Evolutionary conservation across 1,140 invertebrate genomes (phyloP), one percentile per base, ranked within the genome.

Genomic region (Pogonomyrmex californicus): DNA sequence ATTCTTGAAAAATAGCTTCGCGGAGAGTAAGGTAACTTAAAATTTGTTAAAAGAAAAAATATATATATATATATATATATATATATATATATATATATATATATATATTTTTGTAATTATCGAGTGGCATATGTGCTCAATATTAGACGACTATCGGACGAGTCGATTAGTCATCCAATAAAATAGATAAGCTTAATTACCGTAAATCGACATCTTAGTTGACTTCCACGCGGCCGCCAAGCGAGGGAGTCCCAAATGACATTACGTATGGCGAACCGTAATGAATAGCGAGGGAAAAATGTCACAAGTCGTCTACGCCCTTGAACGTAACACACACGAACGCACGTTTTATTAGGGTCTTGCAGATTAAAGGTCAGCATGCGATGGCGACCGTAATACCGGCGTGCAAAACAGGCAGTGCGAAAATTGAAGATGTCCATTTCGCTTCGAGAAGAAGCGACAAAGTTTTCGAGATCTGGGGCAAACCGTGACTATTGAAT

Each of bases 151-250:
- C n/a, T 66, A 47, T 47, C 14, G 41, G 23, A 73, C 60, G 49
- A 79, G 49, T 81, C 83, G 87, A 86, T 81, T 76, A 70, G 68
- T 76, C 82, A 68, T 75, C 62, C 85, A 86, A 86, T 90, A 89
- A 90, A 86, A 71, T 77, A 90, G 88, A 90, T 89, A 90, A 89
- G 76, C 76, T 86, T 89, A 90, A 90, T 90, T 90, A 90, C 88
- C 70, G 83, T 86, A 86, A 86, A 90, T 90, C 87, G 88, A 90
- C 75, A 81, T 89, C 63, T 85, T 17, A 68, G 54, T 12, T 85
- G 86, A 51, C 44, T 65, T 68, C 71, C 54, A 83, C 49, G 73
- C 54, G 17, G 17, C 51, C 51, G 9, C 38, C 12, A 51, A 56
- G 10, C 17, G 49, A 71, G 51, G 63, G 88, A 30, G 62, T 23